Percentiles rank a stretch among this genome's conserved stretches.
phyloP scores from a whole-genome alignment of 1,140 invertebrate species.

The Latrodectus geometricus region DNA sequence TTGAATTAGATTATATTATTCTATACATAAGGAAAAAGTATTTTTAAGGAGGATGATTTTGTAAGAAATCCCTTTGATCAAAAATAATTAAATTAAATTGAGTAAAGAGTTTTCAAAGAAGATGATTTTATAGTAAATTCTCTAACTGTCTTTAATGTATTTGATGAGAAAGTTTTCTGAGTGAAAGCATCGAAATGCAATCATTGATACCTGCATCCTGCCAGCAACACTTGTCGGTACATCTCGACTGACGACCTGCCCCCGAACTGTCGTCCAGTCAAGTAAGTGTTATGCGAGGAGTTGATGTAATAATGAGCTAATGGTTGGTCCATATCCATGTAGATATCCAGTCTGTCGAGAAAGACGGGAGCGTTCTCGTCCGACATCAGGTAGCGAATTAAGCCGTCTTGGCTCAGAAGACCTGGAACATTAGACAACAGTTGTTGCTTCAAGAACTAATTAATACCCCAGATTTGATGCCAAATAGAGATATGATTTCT shows the following conservation, averaged over 20 bases:
- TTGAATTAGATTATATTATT: no score
- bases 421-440: slow-evolving; percentile 67
- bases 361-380: slow-evolving; percentile 99
- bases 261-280: slow-evolving; percentile 95
- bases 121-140: no score
- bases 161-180: no score
- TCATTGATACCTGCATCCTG: slow-evolving; percentile 83
- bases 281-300: slow-evolving; percentile 99
- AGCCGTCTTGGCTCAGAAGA: slow-evolving; percentile 90
- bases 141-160: no score
- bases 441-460: background rate
- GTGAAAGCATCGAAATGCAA: background rate
- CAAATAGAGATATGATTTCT: no score
- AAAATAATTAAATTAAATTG: no score
- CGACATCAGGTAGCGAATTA: slow-evolving; percentile 98
- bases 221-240: slow-evolving; percentile 96
- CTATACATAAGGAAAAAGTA: no score
- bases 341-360: slow-evolving; percentile 94
- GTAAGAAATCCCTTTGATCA: no score
- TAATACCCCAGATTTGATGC: no score
- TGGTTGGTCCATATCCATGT: slow-evolving; percentile 99
- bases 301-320: slow-evolving; percentile 99
- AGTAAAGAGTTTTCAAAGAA: no score
- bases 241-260: slow-evolving; percentile 98
- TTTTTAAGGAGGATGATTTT: no score